Evolutionary conservation across 2,797 vertebrate species (phyloP).

Genomic region (Carcharodon carcharias): DNA sequence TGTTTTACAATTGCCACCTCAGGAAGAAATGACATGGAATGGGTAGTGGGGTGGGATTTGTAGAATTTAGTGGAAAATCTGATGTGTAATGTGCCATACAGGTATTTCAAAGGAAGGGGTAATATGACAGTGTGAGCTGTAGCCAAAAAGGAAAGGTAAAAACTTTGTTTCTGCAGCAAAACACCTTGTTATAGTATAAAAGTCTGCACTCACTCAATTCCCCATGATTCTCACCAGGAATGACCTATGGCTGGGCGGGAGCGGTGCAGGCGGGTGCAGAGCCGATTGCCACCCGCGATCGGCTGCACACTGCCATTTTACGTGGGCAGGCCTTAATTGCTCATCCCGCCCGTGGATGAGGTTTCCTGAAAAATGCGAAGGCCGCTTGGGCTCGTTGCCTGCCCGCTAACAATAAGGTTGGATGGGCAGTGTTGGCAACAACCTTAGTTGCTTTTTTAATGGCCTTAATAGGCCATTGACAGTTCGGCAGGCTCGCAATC

Average conservation of each 20-base stretch:
- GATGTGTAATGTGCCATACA: not conserved
- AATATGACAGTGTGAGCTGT: not conserved
- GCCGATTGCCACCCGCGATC: no score
- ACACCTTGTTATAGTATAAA: not conserved
- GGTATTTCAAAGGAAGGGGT: not conserved
- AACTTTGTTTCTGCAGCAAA: not conserved
- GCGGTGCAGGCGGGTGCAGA: no score
- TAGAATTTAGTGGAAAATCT: not conserved
- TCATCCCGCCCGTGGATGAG: no score
- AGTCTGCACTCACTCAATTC: not conserved
- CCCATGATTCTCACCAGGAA: not conserved
- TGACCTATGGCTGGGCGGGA: not conserved
- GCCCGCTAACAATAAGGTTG: no score
- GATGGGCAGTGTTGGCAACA: no score
- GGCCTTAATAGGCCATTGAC: no score
- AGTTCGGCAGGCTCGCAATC: no score
- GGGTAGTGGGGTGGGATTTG: not conserved
- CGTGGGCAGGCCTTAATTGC: no score
- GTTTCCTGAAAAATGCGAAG: no score
- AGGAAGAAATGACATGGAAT: not conserved
- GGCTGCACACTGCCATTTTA: no score
- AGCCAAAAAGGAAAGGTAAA: not conserved
- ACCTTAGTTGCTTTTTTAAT: no score
- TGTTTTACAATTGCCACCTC: not conserved
- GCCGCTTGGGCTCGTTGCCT: no score